Evolutionary conservation across 2,888 invertebrate species (phyloP), one percentile per base, ranked within the genome.

Genomic region (Drosophila meridionalis): DNA sequence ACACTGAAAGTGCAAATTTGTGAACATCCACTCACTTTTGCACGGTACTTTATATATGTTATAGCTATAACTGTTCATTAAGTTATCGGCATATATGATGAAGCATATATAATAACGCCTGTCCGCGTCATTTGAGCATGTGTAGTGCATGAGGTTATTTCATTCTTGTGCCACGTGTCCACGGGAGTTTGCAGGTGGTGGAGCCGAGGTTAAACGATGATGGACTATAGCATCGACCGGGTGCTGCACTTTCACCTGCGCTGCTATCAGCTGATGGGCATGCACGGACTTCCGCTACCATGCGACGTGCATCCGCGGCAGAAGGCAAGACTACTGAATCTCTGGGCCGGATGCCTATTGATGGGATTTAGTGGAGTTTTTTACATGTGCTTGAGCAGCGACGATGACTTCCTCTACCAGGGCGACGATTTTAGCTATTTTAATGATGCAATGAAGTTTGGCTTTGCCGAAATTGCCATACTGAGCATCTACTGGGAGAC

Each of bases 241-340:
- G 73, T 84, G 57, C 55, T 92, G 52, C 77, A 78, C 45, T 72
- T 59, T 45, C 86, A 90, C 47, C 63, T 87, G 47, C 78, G 78
- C 38, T 69, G 91, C 32, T 92, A 90, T 76, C 91, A 90, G 65
- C 11, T 86, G 45, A 63, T 89, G 20, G 92, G 92, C 12, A 76
- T 84, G 56, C 90, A 85, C 56, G 83, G 84, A 4, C 47, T 89
- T 30, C 68, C 87, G 0, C 65, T 89, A 9, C 56, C 77, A 5
- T 58, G 73, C 1, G 77, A 78, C 11, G 20, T 9, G 2, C 20
- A 59, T 32, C 59, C 64, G 14, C 20, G 11, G 14, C 20, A 20
- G 3, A 42, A 12, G 12, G 7, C 28, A 2, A n/a, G 4, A 5
- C 14, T 67, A 4, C 8, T 89, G n/a, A 36, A 53, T 0, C 4